Evolutionary conservation across 1,140 invertebrate genomes (phyloP).

Genomic region (Plectus sambesii): DNA sequence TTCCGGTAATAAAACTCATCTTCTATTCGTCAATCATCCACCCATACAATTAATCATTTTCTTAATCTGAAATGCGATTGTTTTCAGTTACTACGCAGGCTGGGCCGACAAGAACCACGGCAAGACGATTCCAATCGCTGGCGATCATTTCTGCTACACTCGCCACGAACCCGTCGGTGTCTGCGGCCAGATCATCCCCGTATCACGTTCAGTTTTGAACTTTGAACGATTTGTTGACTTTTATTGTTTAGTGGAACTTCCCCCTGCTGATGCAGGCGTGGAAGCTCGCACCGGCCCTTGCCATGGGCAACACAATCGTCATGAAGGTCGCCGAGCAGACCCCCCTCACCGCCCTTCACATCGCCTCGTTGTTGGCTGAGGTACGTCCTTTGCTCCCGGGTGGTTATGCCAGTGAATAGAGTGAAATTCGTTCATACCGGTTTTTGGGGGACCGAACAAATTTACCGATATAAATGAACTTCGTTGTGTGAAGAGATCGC

Average conservation of each 20-base stretch:
- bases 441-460: too few relatives aligned
- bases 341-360: slow-evolving; percentile 68
- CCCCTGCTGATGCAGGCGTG: slow-evolving; percentile 85
- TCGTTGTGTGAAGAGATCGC: too few relatives aligned
- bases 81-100: slow-evolving; percentile 72
- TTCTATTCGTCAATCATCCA: too few relatives aligned
- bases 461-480: too few relatives aligned
- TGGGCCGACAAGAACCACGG: slow-evolving; percentile 83
- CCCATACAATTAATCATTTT: too few relatives aligned
- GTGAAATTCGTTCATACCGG: too few relatives aligned
- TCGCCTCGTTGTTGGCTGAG: slow-evolving; percentile 67
- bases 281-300: slow-evolving; percentile 80
- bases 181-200: slow-evolving; percentile 88
- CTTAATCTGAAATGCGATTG: too few relatives aligned
- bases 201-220: neutral
- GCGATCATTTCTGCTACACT: slow-evolving; percentile 68
- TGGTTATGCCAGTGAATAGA: too few relatives aligned
- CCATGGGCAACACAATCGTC: slow-evolving; percentile 73
- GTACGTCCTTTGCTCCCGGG: too few relatives aligned
- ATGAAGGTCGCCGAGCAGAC: slow-evolving; percentile 90
- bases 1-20: slow-evolving; percentile 51
- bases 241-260: slow-evolving; percentile 70
- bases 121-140: slow-evolving; percentile 68
- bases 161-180: slow-evolving; percentile 91
- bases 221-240: neutral